phyloP scores from a whole-genome alignment of 2,113 vertebrate genomes.

The Hemiprocne comata region DNA sequence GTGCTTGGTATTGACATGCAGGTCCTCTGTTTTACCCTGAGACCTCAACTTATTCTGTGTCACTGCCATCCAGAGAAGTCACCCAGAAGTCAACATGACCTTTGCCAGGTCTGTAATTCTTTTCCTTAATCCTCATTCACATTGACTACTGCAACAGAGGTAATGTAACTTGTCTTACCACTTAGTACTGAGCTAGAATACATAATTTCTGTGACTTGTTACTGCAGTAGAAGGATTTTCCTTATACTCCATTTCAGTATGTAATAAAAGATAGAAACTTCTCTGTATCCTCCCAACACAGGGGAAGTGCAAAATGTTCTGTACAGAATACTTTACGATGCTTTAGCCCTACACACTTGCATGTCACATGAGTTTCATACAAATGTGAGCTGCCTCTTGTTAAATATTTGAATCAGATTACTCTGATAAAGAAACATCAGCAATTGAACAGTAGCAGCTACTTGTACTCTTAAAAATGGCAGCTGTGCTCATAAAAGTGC shows the following conservation, averaged over 20 bases:
- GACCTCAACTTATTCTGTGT: background rate
- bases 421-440: background rate
- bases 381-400: background rate
- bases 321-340: background rate
- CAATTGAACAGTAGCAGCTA: conserved; percentile 10
- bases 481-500: conserved; percentile 31
- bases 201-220: background rate
- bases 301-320: background rate
- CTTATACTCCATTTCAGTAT: background rate
- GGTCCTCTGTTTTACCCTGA: background rate
- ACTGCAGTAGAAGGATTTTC: background rate
- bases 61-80: background rate
- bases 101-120: conserved; percentile 3
- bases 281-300: background rate
- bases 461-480: background rate
- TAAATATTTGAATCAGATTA: conserved; percentile 2
- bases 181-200: background rate
- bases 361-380: background rate
- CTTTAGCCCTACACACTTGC: background rate
- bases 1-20: background rate
- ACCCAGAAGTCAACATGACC: background rate
- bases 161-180: background rate
- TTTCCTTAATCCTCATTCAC: background rate
- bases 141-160: background rate
- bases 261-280: conserved; percentile 12